Base-by-base conservation (phyloP, 2,888 invertebrate genomes). In the Mythimna pallens region DNA sequence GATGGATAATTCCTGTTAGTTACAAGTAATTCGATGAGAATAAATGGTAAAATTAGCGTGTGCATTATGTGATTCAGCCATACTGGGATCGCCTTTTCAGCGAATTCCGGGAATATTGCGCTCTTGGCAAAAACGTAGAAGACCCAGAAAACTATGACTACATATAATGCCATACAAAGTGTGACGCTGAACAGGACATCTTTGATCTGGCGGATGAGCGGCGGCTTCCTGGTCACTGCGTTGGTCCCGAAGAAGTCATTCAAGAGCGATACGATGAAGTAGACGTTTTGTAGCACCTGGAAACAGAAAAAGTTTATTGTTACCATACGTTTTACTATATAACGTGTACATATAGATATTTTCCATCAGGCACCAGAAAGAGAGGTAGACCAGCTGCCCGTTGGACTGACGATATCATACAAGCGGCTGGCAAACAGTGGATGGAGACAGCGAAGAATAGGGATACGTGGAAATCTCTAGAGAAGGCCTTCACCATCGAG, bases 31-130 rank as follows among this genome's bases (percentile, higher is more conserved):
- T 99, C 99, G 64, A 98, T 87, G 0, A 98, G 81, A 20, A 98
- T 97, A 84, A 98, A 98, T 0, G 98, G 95, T 85, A 98, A 95
- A 69, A 99, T 98, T 82, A 98, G 97, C 1, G 99, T 98, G 92
- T 99, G 99, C 97, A 98, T 97, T 0, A 98, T 95, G 90, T 99
- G 99, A 92, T 99, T 99, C 40, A 99, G 93, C 99, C 99, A 99
- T 47, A 92, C 92, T 3, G 99, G 99, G 86, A 99, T 98, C 72
- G 97, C 97, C n/a, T 96, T 94, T 89, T 98, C 99, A 0, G 76
- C 92, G 5, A 97, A 97, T 86, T 97, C 97, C 0, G 99, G 99
- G 88, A 98, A 98, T 40, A 99, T 98, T n/a, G 99, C 94, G 86
- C 98, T 98, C 78, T 99, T 97, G 92, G 99, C 98, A 52, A 99